Conservation (phyloP, 2,888 invertebrate genomes). For the Tenthredo scrophulariae region DNA sequence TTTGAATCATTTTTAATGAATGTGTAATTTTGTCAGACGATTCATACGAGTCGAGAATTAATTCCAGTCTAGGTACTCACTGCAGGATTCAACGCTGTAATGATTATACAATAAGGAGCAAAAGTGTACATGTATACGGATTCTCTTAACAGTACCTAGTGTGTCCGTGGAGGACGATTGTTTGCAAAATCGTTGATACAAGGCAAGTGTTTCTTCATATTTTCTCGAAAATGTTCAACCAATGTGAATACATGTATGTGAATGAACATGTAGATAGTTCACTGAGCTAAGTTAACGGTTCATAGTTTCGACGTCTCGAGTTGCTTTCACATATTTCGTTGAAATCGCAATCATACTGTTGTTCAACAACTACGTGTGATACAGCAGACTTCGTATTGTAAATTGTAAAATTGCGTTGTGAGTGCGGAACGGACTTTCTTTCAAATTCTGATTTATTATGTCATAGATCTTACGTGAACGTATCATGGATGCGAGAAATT, state of each 20-base stretch:
- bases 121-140: not conserved
- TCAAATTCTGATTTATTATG: not conserved
- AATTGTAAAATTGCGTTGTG: not conserved
- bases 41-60: not conserved
- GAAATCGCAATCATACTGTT: conserved; percentile 28
- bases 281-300: conserved; percentile 35
- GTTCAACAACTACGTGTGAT: conserved; percentile 15
- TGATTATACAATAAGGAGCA: not conserved
- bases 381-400: not conserved
- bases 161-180: not conserved
- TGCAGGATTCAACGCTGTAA: not conserved
- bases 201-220: not conserved
- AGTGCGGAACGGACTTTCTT: conserved; percentile 16
- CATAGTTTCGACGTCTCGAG: conserved; percentile 12
- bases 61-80: not conserved
- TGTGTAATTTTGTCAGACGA: not conserved
- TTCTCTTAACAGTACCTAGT: not conserved
- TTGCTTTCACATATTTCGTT: conserved; percentile 44
- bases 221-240: not conserved
- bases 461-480: not conserved
- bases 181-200: not conserved
- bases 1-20: not conserved
- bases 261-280: not conserved
- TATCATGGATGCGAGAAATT: not conserved
- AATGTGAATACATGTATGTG: not conserved